Base-by-base conservation (phyloP, 2,888 invertebrate species). In the Lottia gigantea region DNA sequence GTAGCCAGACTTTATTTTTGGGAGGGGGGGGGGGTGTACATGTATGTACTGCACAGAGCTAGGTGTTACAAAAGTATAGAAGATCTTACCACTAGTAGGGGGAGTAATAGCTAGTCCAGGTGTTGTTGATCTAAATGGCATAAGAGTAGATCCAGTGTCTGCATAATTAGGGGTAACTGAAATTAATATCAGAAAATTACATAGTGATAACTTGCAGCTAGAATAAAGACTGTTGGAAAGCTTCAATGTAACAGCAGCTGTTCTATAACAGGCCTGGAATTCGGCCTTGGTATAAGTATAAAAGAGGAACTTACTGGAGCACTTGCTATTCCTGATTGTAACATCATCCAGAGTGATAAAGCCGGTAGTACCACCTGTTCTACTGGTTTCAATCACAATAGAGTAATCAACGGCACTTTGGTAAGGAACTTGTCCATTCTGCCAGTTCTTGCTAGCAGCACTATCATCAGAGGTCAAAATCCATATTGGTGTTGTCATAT, bases 261-360 rank as follows among this genome's bases (percentile, higher is more conserved):
- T 31, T 31, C 6, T 2, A 31, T 31, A 6, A 31, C 6, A 31
- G 6, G 31, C 31, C 31, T 6, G 6, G 31, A 31, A 31, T n/a
- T n/a, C n/a, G n/a, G n/a, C n/a, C n/a, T n/a, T n/a, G n/a, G n/a
- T n/a, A n/a, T n/a, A n/a, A n/a, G n/a, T n/a, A n/a, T n/a, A 8
- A 40, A 8, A 6, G 40, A 40, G 62, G 16, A 46, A 69, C 81
- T 80, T 72, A 85, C 85, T 76, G 69, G 72, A 68, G 71, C 85
- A 85, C 46, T 67, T 71, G 61, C 82, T 80, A 15, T 71, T 64
- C 3, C 76, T 79, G 64, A 84, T 75, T 23, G 73, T 72, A 46
- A 87, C 78, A 69, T 86, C 86, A 74, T 86, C 86, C 7, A 86
- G 55, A 8, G 79, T 81, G 7, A 84, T 75, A 69, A 80, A 82